phyloP scores from a whole-genome alignment of 2,888 invertebrate species.

The Dasysyrphus albostriatus region DNA sequence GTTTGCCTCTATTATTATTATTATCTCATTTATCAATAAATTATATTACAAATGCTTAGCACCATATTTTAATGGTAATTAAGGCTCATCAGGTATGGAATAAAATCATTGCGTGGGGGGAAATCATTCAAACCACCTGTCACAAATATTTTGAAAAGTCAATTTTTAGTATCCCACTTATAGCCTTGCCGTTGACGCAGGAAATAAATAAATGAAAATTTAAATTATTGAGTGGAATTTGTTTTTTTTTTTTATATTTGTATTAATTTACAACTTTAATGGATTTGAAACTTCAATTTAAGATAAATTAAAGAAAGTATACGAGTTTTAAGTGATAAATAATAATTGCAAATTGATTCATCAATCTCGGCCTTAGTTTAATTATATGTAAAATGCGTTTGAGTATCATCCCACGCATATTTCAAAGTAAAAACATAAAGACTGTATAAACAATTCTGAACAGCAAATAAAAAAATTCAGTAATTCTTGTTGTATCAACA shows the following conservation, averaged over 20 bases:
- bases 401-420: not conserved
- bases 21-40: constrained; percentile 33
- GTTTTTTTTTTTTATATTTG: constrained; percentile 10
- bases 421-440: not conserved
- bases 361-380: constrained; percentile 7
- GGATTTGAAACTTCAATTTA: not conserved
- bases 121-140: constrained; percentile 50
- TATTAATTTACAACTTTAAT: constrained; percentile 23
- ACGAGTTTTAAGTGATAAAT: constrained; percentile 10
- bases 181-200: constrained; percentile 15
- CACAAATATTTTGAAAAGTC: constrained; percentile 37
- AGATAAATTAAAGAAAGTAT: not conserved
- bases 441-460: not conserved
- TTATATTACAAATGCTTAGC: constrained; percentile 46
- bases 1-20: not conserved
- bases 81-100: constrained; percentile 10
- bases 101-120: constrained; percentile 30
- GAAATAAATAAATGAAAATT: not conserved
- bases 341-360: constrained; percentile 56
- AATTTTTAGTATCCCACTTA: constrained; percentile 13
- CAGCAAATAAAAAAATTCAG: not conserved
- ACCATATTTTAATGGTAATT: constrained; percentile 61
- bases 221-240: not conserved
- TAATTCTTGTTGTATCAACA: not conserved
- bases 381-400: constrained; percentile 18